Evolutionary conservation across 1,140 invertebrate species (phyloP).

Genomic region (Mylabris phalerata): DNA sequence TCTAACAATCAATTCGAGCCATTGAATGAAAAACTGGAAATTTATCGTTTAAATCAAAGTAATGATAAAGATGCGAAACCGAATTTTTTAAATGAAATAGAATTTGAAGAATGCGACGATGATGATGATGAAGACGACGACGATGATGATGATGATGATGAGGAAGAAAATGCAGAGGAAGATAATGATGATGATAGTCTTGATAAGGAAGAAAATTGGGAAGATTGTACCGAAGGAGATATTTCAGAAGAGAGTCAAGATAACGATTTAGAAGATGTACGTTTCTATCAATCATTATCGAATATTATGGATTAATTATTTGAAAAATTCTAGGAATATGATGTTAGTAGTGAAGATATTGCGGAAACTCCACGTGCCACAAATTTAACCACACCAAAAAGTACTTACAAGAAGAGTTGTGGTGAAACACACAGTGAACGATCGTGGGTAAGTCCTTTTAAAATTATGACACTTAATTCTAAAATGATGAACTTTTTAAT

Average conservation of each 20-base stretch:
- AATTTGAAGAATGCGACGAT: conserved; percentile 32
- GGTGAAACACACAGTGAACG: conserved; percentile 21
- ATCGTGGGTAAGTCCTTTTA: conserved; percentile 24
- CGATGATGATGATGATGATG: no score
- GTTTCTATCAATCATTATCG: not conserved
- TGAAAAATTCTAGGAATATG: conserved; percentile 8
- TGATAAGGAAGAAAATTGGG: conserved; percentile 34
- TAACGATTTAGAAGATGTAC: conserved; percentile 18
- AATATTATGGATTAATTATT: not conserved
- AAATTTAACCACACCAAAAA: conserved; percentile 23
- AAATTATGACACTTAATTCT: no score
- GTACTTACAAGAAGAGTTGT: conserved; percentile 24
- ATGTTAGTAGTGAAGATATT: conserved; percentile 17
- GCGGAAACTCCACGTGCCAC: conserved; percentile 13
- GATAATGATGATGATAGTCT: conserved; percentile 32
- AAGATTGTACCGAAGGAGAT: conserved; percentile 32
- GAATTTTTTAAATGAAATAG: conserved; percentile 36
- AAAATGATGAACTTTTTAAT: no score
- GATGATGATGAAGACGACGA: conserved; percentile 21
- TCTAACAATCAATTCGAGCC: conserved; percentile 20
- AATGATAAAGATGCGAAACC: conserved; percentile 26
- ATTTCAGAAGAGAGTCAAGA: conserved; percentile 26
- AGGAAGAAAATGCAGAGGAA: no score
- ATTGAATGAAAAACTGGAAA: conserved; percentile 20
- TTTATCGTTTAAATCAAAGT: conserved; percentile 18